Percentiles rank a stretch among this genome's conserved stretches.
Conservation (phyloP, 2,797 vertebrate species). For the Pterois miles region DNA sequence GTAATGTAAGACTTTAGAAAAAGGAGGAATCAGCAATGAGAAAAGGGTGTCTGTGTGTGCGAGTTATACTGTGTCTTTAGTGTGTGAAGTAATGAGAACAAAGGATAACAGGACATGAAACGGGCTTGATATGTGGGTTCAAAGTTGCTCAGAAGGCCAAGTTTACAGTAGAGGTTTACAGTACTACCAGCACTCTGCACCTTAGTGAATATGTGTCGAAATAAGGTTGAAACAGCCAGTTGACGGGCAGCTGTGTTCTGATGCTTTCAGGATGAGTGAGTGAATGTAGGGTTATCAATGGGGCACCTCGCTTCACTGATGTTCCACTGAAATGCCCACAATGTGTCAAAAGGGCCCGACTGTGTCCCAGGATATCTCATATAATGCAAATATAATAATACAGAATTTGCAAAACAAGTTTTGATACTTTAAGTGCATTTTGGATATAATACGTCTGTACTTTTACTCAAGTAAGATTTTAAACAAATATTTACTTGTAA, state of each 20-base stretch:
- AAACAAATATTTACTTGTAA: too few relatives aligned
- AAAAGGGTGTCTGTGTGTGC: constrained; percentile 14
- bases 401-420: too few relatives aligned
- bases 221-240: constrained; percentile 2
- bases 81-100: constrained; percentile 45
- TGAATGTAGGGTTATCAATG: not conserved
- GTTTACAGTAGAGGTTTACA: constrained; percentile 76
- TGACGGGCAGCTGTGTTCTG: constrained; percentile 17
- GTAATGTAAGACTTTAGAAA: constrained; percentile 36
- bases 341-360: constrained; percentile 6
- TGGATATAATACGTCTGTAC: too few relatives aligned
- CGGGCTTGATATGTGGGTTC: constrained; percentile 30
- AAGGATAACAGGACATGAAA: constrained; percentile 30
- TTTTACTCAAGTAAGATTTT: too few relatives aligned
- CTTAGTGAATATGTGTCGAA: not conserved
- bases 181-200: constrained; percentile 25
- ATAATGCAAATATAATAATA: too few relatives aligned
- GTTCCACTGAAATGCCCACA: not conserved
- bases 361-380: constrained; percentile 8
- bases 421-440: too few relatives aligned
- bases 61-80: constrained; percentile 2
- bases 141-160: constrained; percentile 57
- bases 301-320: not conserved
- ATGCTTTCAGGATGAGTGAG: constrained; percentile 10
- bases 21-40: constrained; percentile 27